phyloP scores from a whole-genome alignment of 2,797 vertebrate genomes.

The Lepilemur ruficaudatus region DNA sequence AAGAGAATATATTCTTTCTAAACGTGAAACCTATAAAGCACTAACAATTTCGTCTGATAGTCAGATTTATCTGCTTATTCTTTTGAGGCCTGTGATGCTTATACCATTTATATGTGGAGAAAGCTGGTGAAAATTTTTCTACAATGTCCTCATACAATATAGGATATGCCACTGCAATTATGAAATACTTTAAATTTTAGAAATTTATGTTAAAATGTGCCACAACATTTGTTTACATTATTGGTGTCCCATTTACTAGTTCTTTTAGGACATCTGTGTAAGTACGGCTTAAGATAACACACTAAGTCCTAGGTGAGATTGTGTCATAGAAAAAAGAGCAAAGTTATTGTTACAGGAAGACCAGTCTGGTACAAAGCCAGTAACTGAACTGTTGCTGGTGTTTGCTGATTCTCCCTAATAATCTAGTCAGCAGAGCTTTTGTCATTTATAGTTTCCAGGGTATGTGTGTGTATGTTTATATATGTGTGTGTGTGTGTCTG shows the following conservation, averaged over 20 bases:
- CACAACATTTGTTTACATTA: background rate
- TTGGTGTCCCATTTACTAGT: background rate
- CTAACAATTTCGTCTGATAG: background rate
- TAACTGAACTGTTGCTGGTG: background rate
- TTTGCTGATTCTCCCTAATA: background rate
- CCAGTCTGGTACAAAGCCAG: background rate
- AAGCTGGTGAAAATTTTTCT: background rate
- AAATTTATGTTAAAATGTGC: slow-evolving; percentile 5
- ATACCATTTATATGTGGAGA: background rate
- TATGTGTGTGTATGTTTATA: background rate
- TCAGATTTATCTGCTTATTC: background rate
- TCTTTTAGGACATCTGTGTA: background rate
- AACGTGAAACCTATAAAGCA: background rate
- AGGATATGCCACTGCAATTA: background rate
- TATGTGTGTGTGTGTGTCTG: background rate
- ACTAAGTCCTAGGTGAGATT: background rate
- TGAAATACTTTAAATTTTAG: slow-evolving; percentile 30
- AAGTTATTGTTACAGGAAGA: background rate
- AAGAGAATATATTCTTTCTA: slow-evolving; percentile 7
- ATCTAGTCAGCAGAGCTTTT: slow-evolving; percentile 17
- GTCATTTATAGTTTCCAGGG: background rate
- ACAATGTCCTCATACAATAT: background rate
- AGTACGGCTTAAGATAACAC: background rate
- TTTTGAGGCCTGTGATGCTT: background rate
- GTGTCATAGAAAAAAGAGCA: background rate